Percentiles rank a stretch among this genome's conserved stretches.
Evolutionary conservation across 2,113 vertebrate genomes (phyloP).

Genomic region (Mustela lutreola): DNA sequence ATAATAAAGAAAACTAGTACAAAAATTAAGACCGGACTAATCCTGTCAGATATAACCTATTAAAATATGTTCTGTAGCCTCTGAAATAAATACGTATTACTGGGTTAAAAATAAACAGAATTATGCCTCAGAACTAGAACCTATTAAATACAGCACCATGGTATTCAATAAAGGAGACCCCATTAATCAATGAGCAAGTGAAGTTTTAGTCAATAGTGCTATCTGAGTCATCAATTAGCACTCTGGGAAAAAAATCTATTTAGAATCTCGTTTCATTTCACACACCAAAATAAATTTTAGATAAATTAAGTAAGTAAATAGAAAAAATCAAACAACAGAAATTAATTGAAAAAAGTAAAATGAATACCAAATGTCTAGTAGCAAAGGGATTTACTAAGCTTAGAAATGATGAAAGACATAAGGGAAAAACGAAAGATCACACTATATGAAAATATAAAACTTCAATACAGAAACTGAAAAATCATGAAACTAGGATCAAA

Average conservation of each 20-base stretch:
- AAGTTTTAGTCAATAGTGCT: neutral
- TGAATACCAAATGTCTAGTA: neutral
- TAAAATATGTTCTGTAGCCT: neutral
- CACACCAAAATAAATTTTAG: neutral
- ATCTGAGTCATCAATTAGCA: neutral
- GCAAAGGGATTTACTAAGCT: neutral
- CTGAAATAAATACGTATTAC: neutral
- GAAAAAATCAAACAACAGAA: conserved; percentile 48
- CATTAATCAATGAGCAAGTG: neutral
- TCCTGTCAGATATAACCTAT: neutral
- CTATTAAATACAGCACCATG: neutral
- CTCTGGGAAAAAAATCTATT: neutral
- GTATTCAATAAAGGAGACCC: neutral
- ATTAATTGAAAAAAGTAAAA: neutral
- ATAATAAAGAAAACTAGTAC: conserved; percentile 22
- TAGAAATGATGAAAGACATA: neutral
- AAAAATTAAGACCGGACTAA: conserved; percentile 1
- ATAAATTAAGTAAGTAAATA: conserved; percentile 16
- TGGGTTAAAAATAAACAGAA: neutral
- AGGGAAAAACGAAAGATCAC: neutral
- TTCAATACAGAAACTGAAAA: neutral
- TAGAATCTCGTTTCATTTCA: neutral
- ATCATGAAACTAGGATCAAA: neutral
- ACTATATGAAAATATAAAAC: neutral
- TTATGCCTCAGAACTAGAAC: neutral